These are phyloP conservation scores for Erebia ligea DNA, from an alignment of 2,888 invertebrate genomes.

Conservation along the genomic window DNA sequence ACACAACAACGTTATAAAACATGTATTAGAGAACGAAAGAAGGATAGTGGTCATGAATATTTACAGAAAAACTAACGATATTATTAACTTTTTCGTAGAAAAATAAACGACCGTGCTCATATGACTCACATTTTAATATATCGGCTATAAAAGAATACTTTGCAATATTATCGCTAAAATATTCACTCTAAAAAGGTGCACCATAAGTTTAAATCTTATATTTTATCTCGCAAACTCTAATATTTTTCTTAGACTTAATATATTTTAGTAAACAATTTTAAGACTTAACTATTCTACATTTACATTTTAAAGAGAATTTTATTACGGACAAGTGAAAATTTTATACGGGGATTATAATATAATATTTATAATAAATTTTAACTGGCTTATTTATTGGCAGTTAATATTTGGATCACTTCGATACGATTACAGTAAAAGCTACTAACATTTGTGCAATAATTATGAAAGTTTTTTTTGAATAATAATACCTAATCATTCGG, in stretches of 20 bases:
- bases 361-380: slow-evolving; percentile 37
- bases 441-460: slow-evolving; percentile 27
- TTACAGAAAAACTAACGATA: slow-evolving; percentile 65
- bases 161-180: slow-evolving; percentile 54
- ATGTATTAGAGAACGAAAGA: slow-evolving; percentile 58
- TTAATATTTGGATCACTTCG: slow-evolving; percentile 38
- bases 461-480: slow-evolving; percentile 24
- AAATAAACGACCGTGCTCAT: slow-evolving; percentile 53
- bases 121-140: slow-evolving; percentile 51
- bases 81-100: slow-evolving; percentile 58
- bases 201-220: slow-evolving; percentile 70
- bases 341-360: slow-evolving; percentile 49
- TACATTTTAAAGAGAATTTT: slow-evolving; percentile 53
- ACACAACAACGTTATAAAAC: slow-evolving; percentile 65
- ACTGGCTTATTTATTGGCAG: slow-evolving; percentile 47
- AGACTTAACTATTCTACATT: slow-evolving; percentile 54
- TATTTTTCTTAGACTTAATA: slow-evolving; percentile 55
- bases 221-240: slow-evolving; percentile 61
- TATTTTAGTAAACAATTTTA: slow-evolving; percentile 57
- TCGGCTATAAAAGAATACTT: slow-evolving; percentile 55
- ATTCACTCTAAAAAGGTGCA: slow-evolving; percentile 74
- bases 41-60: slow-evolving; percentile 58
- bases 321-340: slow-evolving; percentile 42
- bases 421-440: slow-evolving; percentile 36
- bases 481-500: slow-evolving; percentile 4